phyloP scores from a whole-genome alignment of 2,113 vertebrate species.

The Leptobrachium leishanense region DNA sequence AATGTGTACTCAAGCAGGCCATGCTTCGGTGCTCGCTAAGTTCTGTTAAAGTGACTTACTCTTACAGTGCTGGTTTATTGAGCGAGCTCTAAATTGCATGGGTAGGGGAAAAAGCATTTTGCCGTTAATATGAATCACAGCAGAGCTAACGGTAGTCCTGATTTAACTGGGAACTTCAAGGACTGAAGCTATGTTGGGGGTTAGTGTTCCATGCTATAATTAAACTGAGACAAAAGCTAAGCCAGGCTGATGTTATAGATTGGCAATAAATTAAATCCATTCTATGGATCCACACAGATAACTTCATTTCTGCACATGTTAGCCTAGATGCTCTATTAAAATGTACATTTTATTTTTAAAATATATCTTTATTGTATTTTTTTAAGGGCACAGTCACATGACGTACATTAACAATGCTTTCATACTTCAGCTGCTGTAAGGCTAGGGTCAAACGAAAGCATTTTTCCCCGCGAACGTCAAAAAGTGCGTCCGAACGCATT shows the following conservation, averaged over 20 bases:
- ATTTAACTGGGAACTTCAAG: neutral
- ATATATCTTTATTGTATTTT: too few relatives aligned
- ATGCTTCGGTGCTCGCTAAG: conserved; percentile 9
- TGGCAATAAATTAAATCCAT: neutral
- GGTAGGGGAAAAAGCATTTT: neutral
- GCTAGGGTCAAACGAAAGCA: too few relatives aligned
- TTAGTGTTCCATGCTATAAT: conserved; percentile 7
- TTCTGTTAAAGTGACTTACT: conserved; percentile 9
- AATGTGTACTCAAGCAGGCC: neutral
- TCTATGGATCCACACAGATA: neutral
- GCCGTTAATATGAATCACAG: neutral
- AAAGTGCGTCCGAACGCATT: too few relatives aligned
- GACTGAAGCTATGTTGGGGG: neutral
- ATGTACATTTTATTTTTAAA: conserved; percentile 1
- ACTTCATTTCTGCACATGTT: too few relatives aligned
- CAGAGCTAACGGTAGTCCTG: neutral
- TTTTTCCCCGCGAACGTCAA: too few relatives aligned
- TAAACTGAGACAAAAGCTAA: neutral
- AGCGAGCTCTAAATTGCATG: neutral
- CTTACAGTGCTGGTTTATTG: neutral
- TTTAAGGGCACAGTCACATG: too few relatives aligned
- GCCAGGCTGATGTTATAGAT: neutral
- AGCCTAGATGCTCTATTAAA: too few relatives aligned
- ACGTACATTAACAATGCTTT: too few relatives aligned
- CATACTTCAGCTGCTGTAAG: too few relatives aligned